Evolutionary conservation across 2,113 vertebrate species (phyloP).

Genomic region (Anthoscopus minutus): DNA sequence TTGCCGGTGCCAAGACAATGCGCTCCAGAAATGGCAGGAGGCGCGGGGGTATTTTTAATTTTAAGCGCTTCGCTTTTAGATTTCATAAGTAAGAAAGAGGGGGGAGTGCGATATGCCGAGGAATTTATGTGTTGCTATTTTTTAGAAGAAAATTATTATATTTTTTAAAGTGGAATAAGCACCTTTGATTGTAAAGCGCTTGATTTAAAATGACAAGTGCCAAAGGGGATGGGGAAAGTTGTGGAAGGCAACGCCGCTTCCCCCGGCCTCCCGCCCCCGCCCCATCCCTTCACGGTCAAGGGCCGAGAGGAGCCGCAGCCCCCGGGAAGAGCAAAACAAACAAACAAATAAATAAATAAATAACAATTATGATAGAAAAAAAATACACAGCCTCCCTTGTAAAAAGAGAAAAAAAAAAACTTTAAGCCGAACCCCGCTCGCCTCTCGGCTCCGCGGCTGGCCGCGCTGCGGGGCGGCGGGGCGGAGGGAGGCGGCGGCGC

Average conservation of each 20-base stretch:
- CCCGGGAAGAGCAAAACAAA: neutral
- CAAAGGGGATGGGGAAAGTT: conserved; percentile 9
- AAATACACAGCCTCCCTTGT: neutral
- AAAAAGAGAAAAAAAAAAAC: no score
- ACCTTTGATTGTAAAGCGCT: neutral
- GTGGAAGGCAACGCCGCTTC: neutral
- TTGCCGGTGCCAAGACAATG: conserved; percentile 68
- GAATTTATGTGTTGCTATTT: neutral
- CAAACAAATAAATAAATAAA: neutral
- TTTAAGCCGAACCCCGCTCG: no score
- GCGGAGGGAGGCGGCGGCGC: no score
- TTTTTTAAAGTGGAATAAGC: neutral
- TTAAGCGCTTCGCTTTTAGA: conserved; percentile 38
- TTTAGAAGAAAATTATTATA: neutral
- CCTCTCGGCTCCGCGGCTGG: no score
- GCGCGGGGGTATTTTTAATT: conserved; percentile 56
- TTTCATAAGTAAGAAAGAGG: neutral
- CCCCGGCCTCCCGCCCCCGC: no score
- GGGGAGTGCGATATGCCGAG: conserved; percentile 1
- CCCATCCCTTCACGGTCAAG: neutral
- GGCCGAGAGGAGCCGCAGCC: neutral
- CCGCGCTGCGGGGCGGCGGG: no score
- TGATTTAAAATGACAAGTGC: conserved; percentile 4
- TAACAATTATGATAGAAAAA: neutral
- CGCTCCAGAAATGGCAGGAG: conserved; percentile 69